These are phyloP conservation scores for Cheilosia soror DNA, from an alignment of 2,888 invertebrate genomes.

Conservation along the genomic window DNA sequence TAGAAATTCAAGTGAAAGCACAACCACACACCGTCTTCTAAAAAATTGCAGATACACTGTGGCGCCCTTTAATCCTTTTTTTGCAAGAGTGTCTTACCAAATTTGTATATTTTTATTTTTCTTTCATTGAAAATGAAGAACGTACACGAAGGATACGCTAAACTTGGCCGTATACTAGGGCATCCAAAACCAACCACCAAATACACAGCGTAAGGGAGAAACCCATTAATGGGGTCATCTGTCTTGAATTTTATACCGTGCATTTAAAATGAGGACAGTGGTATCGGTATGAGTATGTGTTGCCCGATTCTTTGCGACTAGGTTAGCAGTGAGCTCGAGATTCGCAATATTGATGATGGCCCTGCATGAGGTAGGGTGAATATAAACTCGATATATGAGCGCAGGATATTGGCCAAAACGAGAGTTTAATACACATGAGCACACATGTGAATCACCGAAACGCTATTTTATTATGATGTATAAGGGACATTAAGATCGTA, in stretches of 20 bases:
- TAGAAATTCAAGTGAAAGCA: conserved; percentile 51
- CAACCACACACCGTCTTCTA: background rate
- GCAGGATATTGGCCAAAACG: conserved; percentile 55
- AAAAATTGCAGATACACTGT: background rate
- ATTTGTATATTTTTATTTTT: background rate
- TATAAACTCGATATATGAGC: conserved; percentile 1
- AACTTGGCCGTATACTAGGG: conserved; percentile 3
- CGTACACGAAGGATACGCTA: conserved; percentile 41
- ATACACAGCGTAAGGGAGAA: conserved; percentile 5
- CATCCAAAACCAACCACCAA: background rate
- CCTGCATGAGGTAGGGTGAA: background rate
- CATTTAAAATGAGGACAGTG: conserved; percentile 59
- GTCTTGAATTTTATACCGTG: conserved; percentile 58
- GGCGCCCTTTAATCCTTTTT: background rate
- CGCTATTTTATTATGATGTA: conserved; percentile 65
- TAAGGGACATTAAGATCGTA: conserved; percentile 35
- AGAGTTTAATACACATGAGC: conserved; percentile 57
- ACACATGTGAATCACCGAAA: conserved; percentile 59
- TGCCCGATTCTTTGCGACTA: conserved; percentile 48
- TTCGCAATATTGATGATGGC: conserved; percentile 22
- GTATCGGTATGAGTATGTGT: conserved; percentile 12
- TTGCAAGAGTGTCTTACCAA: background rate
- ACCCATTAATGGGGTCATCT: conserved; percentile 72
- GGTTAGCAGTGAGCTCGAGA: conserved; percentile 18
- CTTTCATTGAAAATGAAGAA: conserved; percentile 51